Base-by-base conservation (phyloP, 2,888 invertebrate species). In the Agonopterix arenella region DNA sequence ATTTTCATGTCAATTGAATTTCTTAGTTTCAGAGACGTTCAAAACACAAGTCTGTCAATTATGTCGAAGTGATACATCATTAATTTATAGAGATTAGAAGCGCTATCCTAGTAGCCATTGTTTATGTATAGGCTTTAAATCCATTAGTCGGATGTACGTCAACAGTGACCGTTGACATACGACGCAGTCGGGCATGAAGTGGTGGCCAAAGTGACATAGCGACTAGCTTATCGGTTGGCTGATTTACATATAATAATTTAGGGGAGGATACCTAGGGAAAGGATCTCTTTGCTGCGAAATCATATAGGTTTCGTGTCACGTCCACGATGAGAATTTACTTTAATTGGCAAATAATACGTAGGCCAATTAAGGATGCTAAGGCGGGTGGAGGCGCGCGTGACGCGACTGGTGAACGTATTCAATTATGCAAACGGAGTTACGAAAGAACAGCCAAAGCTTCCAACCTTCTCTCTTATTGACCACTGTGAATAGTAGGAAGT, bases 271-370 rank as follows among this genome's bases (percentile, higher is more conserved):
- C 66, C 64, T 61, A 61, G 71, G 67, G 64, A 65, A 64, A 61
- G 68, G 74, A 70, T 74, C 76, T 76, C 76, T 74, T 69, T 61
- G 60, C 61, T 58, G 59, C 58, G 66, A 72, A 76, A 77, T 75
- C 74, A 81, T 84, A 80, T 70, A 72, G 79, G 78, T 86, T 89
- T 86, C 86, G 67, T 68, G 80, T 86, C 88, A 89, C 86, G 88
- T 89, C 69, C 76, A 66, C 81, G 71, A 84, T 81, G 89, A 86
- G 80, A 89, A 86, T 89, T 86, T 84, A 84, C 88, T 89, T 88
- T 89, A 89, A 89, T 89, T 89, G 89, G 89, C 89, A 89, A 89
- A 89, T 89, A 89, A 89, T 89, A 89, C 89, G 85, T 78, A 86
- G 82, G 81, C 84, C 85, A 89, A 89, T 89, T 89, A 89, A 80